Conservation (phyloP, 1,140 invertebrate species). For the Trichonephila clavipes region DNA sequence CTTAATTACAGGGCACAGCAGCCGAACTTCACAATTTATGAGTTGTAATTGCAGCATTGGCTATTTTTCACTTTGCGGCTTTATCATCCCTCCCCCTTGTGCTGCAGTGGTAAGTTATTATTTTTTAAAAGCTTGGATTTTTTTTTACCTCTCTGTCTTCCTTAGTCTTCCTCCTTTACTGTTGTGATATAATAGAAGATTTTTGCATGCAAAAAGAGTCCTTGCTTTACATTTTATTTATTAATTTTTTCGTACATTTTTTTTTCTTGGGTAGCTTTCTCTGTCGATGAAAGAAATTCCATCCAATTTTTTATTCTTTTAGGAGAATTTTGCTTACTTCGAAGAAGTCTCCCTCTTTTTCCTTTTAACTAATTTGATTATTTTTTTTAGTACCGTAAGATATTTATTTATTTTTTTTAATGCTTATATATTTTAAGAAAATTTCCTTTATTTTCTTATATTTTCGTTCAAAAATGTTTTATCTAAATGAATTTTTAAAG, state of each 20-base stretch:
- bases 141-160: neutral
- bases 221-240: slow-evolving; percentile 6
- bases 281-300: neutral
- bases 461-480: too few species aligned
- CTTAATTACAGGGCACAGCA: slow-evolving; percentile 67
- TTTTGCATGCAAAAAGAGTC: slow-evolving; percentile 28
- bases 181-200: slow-evolving; percentile 5
- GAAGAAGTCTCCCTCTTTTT: too few species aligned
- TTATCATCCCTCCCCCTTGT: neutral
- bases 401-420: too few species aligned
- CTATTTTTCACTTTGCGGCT: slow-evolving; percentile 72
- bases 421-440: too few species aligned
- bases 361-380: too few species aligned
- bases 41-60: slow-evolving; percentile 65
- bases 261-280: neutral
- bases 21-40: slow-evolving; percentile 58
- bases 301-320: neutral
- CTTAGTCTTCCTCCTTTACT: neutral
- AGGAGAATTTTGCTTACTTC: neutral
- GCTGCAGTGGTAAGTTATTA: neutral
- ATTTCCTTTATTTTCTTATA: too few species aligned
- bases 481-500: too few species aligned
- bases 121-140: slow-evolving; percentile 20
- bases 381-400: too few species aligned
- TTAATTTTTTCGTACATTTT: neutral